phyloP scores from a whole-genome alignment of 2,888 invertebrate genomes.

The Microchrysa polita region DNA sequence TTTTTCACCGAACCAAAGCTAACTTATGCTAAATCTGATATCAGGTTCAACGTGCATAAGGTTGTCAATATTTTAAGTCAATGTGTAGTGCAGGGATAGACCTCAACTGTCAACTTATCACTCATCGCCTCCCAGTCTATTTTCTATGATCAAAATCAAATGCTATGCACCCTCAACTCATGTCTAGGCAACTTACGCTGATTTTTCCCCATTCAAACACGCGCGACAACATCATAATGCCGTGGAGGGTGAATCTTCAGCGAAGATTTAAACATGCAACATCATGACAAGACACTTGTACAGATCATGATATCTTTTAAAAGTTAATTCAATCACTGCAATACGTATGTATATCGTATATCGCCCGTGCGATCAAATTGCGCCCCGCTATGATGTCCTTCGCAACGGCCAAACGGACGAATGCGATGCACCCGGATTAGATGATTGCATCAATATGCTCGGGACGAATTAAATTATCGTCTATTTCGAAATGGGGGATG shows the following conservation, averaged over 20 bases:
- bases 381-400: not conserved
- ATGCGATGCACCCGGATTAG: constrained; percentile 60
- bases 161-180: not conserved
- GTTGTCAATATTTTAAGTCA: too few species aligned
- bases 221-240: not conserved
- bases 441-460: constrained; percentile 64
- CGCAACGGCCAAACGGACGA: constrained; percentile 10
- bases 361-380: constrained; percentile 20
- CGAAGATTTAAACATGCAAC: not conserved
- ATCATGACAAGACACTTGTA: constrained; percentile 19
- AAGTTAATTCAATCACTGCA: constrained; percentile 41
- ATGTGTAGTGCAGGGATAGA: too few species aligned
- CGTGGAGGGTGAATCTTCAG: not conserved
- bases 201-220: not conserved
- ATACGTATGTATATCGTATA: too few species aligned
- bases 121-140: too few species aligned
- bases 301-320: constrained; percentile 41
- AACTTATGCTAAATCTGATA: too few species aligned
- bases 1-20: too few species aligned
- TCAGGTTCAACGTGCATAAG: too few species aligned
- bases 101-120: too few species aligned
- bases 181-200: not conserved
- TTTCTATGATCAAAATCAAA: not conserved
- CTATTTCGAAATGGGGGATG: not conserved
- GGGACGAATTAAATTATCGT: constrained; percentile 36